A percentile compares a stretch with the other conserved stretches of the same genome.
phyloP scores from a whole-genome alignment of 2,797 vertebrate genomes.

The Sebastes trivittatus region DNA sequence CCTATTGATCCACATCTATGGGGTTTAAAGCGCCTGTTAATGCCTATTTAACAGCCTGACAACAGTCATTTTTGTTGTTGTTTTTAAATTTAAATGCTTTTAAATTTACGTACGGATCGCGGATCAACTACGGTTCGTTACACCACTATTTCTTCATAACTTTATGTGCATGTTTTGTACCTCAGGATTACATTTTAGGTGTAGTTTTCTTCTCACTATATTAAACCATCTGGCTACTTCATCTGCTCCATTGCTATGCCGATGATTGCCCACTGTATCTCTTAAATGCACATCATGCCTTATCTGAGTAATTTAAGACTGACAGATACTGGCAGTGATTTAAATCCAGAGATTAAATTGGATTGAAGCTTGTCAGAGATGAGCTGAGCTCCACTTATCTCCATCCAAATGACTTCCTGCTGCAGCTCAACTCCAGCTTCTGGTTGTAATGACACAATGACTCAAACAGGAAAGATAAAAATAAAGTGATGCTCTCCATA shows the following conservation, averaged over 20 bases:
- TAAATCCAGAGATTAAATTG: constrained; percentile 5
- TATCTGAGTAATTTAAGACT: not conserved
- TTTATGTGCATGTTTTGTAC: not conserved
- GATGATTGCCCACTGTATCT: constrained; percentile 11
- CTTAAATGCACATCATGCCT: not conserved
- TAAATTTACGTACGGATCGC: too few relatives aligned
- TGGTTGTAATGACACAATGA: not conserved
- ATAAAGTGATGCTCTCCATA: not conserved
- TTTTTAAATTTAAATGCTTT: too few relatives aligned
- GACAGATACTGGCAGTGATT: not conserved
- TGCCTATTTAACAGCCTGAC: too few relatives aligned
- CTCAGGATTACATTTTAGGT: not conserved
- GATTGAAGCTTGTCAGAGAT: not conserved
- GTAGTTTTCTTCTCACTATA: not conserved
- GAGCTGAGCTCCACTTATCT: constrained; percentile 1
- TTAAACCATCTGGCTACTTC: not conserved
- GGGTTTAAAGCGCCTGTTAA: too few relatives aligned
- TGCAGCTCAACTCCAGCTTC: not conserved
- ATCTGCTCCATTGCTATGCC: not conserved
- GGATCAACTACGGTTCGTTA: too few relatives aligned
- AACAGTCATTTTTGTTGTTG: too few relatives aligned
- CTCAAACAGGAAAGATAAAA: not conserved
- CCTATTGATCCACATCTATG: too few relatives aligned
- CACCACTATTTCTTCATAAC: too few relatives aligned
- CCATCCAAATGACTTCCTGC: constrained; percentile 1